These are phyloP conservation scores for Rhopalosiphum maidis DNA, from an alignment of 1,140 invertebrate genomes.

Conservation along the genomic window DNA sequence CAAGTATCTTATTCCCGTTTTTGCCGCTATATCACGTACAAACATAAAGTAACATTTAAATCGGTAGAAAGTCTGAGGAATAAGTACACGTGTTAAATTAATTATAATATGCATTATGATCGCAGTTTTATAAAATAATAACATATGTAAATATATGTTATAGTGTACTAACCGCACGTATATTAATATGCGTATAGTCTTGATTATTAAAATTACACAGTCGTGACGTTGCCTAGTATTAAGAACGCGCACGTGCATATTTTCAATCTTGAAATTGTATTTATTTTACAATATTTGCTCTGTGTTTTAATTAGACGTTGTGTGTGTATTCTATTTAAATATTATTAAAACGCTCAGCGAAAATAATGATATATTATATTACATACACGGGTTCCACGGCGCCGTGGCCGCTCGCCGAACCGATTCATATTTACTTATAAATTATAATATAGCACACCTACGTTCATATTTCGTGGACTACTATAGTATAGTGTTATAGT, in stretches of 20 bases:
- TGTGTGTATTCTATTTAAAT: not conserved
- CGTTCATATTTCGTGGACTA: not conserved
- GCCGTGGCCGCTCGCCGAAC: not conserved
- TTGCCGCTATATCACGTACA: not conserved
- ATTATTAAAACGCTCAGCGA: not conserved
- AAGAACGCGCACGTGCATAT: not conserved
- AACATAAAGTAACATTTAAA: not conserved
- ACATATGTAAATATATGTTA: not conserved
- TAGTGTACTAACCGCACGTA: not conserved
- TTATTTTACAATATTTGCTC: not conserved
- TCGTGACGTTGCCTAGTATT: not conserved
- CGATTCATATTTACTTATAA: not conserved
- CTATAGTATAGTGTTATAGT: not conserved
- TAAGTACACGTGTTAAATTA: not conserved
- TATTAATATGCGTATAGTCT: not conserved
- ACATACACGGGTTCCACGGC: not conserved
- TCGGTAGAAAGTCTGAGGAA: not conserved
- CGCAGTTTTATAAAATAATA: not conserved
- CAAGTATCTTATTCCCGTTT: not conserved
- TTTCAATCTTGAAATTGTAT: not conserved
- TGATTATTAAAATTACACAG: not conserved
- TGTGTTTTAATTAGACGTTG: not conserved
- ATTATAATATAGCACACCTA: not conserved
- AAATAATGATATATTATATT: not conserved
- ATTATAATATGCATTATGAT: not conserved